Conservation (phyloP, 2,888 invertebrate genomes). For the Entomobrya multifasciata region DNA sequence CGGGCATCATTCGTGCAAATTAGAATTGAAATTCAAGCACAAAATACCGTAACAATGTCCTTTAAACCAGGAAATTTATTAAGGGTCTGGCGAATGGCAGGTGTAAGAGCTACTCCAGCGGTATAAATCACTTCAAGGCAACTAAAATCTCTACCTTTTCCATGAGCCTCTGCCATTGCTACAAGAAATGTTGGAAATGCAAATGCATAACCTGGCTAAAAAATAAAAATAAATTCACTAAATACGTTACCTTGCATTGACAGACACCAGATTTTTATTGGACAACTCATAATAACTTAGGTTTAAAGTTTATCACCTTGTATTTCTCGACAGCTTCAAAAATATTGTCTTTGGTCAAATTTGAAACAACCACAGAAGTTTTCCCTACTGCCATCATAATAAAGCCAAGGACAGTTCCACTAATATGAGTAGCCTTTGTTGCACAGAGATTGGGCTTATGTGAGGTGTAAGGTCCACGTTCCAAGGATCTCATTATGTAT, state of each 20-base stretch:
- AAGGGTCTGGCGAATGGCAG: slow-evolving; percentile 32
- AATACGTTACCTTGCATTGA: no score
- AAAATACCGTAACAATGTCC: slow-evolving; percentile 56
- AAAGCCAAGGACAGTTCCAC: slow-evolving; percentile 62
- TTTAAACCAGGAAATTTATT: slow-evolving; percentile 45
- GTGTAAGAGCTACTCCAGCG: slow-evolving; percentile 44
- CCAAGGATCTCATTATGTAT: slow-evolving; percentile 21
- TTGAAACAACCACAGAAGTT: slow-evolving; percentile 61
- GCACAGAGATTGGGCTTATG: slow-evolving; percentile 51
- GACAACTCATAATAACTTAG: no score
- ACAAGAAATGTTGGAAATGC: slow-evolving; percentile 64
- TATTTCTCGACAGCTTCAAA: slow-evolving; percentile 73
- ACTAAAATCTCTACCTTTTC: slow-evolving; percentile 49
- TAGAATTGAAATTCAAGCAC: no score
- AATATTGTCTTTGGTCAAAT: slow-evolving; percentile 66
- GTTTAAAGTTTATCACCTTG: slow-evolving; percentile 71
- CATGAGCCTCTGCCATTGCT: slow-evolving; percentile 27
- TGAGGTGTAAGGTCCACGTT: neutral
- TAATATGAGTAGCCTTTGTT: slow-evolving; percentile 76
- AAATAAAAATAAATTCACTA: neutral
- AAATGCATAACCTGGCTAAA: slow-evolving; percentile 65
- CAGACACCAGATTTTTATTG: no score
- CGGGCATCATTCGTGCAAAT: no score
- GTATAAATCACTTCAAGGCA: slow-evolving; percentile 54
- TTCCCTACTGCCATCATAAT: slow-evolving; percentile 56